Conservation (phyloP, 30 jellyfish, hydroid and myxozoan species). For the Aurelia coerulea region DNA sequence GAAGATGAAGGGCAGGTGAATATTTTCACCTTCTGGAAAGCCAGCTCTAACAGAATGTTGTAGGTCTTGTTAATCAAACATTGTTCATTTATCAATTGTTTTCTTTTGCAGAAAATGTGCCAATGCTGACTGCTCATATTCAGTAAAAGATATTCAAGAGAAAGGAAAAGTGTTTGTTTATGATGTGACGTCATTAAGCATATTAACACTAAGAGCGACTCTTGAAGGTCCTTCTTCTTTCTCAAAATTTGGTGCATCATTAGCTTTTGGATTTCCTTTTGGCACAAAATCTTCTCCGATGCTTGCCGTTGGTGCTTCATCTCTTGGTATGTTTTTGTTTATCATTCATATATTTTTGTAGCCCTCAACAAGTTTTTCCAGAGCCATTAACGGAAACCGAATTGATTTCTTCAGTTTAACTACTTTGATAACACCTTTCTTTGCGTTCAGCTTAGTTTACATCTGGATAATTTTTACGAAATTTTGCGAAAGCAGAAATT, state of each 20-base stretch:
- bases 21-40: too few relatives aligned
- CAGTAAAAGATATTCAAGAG: conserved; percentile 62
- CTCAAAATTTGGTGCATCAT: conserved; percentile 75
- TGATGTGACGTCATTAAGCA: conserved; percentile 23
- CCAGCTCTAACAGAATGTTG: too few relatives aligned
- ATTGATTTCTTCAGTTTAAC: too few relatives aligned
- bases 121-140: conserved; percentile 54
- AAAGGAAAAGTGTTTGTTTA: conserved; percentile 63
- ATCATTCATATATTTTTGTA: background rate
- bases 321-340: conserved; percentile 38
- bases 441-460: too few relatives aligned
- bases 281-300: conserved; percentile 37
- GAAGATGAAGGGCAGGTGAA: too few relatives aligned
- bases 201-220: conserved; percentile 11
- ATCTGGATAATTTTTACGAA: too few relatives aligned
- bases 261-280: conserved; percentile 72
- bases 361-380: background rate
- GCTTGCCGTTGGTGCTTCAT: conserved; percentile 84
- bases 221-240: conserved; percentile 61
- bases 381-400: too few relatives aligned
- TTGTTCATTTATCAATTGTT: background rate
- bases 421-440: too few relatives aligned
- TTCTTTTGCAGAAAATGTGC: conserved; percentile 66
- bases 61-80: too few relatives aligned
- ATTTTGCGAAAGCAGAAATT: too few relatives aligned